Evolutionary conservation across 2,797 vertebrate genomes (phyloP).

Genomic region (Apogon talboti): DNA sequence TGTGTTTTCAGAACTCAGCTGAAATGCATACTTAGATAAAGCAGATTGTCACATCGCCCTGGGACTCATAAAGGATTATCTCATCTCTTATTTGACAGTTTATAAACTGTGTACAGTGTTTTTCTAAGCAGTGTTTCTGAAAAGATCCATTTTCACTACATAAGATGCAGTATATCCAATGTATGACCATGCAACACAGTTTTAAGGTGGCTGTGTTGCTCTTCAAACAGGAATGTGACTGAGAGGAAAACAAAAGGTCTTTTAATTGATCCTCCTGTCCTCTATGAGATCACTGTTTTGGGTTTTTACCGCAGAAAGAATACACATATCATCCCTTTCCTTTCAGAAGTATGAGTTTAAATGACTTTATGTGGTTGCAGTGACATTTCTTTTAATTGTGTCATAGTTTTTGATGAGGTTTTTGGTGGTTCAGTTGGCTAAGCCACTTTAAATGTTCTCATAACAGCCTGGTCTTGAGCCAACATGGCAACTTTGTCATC

Average conservation of each 20-base stretch:
- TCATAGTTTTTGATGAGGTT: slow-evolving; percentile 31
- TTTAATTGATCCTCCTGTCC: slow-evolving; percentile 3
- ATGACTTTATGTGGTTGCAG: slow-evolving; percentile 3
- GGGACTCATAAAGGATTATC: not conserved
- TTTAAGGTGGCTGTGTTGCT: slow-evolving; percentile 3
- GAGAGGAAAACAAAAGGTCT: slow-evolving; percentile 7
- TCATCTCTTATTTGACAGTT: too few species aligned
- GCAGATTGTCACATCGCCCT: not conserved
- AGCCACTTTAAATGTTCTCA: slow-evolving; percentile 18
- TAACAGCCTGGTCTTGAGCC: slow-evolving; percentile 17
- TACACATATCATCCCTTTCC: slow-evolving; percentile 13
- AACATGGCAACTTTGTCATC: slow-evolving; percentile 13
- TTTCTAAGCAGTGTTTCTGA: not conserved
- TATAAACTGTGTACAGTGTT: too few species aligned
- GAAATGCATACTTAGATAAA: not conserved
- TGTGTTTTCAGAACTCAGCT: not conserved
- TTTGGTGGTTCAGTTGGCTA: slow-evolving; percentile 9
- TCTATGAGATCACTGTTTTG: slow-evolving; percentile 6
- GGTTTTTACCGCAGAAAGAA: slow-evolving; percentile 8
- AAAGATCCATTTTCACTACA: not conserved
- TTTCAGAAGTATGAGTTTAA: slow-evolving; percentile 20
- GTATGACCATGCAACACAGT: not conserved
- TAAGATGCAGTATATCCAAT: not conserved
- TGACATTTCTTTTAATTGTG: slow-evolving; percentile 6
- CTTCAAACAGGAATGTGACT: not conserved